Percentiles rank a stretch among this genome's conserved stretches.
Conservation (phyloP, 2,888 invertebrate genomes). For the Lasioglossum villosulum region DNA sequence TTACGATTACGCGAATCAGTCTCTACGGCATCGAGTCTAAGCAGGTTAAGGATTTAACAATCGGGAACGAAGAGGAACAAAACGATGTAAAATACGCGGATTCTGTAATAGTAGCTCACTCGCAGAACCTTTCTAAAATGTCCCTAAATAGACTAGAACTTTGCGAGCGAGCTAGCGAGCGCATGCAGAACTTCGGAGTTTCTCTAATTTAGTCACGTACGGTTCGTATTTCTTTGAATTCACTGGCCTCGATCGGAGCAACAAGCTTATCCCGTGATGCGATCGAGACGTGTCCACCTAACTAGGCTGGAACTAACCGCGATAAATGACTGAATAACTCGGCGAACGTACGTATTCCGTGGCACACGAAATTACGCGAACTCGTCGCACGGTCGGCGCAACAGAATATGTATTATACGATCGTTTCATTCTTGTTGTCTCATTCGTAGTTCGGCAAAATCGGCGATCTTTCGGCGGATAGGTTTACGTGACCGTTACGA, state of each 20-base stretch:
- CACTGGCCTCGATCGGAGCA: constrained; percentile 2
- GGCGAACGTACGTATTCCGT: background rate
- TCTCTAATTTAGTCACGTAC: constrained; percentile 23
- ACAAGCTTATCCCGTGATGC: constrained; percentile 31
- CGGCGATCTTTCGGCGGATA: constrained; percentile 45
- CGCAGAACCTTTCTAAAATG: constrained; percentile 1
- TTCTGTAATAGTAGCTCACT: background rate
- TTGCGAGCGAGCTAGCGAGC: background rate
- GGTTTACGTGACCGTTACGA: constrained; percentile 31
- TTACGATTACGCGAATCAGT: too few species aligned
- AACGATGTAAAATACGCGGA: background rate
- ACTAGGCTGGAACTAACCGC: constrained; percentile 20
- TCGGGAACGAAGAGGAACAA: background rate
- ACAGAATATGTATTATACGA: constrained; percentile 30
- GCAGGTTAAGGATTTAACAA: background rate
- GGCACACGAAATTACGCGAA: constrained; percentile 20
- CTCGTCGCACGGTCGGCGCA: background rate
- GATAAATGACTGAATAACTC: constrained; percentile 38
- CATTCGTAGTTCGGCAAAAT: constrained; percentile 11
- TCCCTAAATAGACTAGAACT: background rate
- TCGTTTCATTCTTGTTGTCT: constrained; percentile 41
- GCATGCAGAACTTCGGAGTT: background rate
- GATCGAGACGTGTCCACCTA: constrained; percentile 40
- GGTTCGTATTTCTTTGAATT: constrained; percentile 9
- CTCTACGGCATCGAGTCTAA: too few species aligned